These are phyloP conservation scores for Lycopodina hypogea DNA, from an alignment of 37 sponge, comb jelly and placozoan species.

Conservation along the genomic window DNA sequence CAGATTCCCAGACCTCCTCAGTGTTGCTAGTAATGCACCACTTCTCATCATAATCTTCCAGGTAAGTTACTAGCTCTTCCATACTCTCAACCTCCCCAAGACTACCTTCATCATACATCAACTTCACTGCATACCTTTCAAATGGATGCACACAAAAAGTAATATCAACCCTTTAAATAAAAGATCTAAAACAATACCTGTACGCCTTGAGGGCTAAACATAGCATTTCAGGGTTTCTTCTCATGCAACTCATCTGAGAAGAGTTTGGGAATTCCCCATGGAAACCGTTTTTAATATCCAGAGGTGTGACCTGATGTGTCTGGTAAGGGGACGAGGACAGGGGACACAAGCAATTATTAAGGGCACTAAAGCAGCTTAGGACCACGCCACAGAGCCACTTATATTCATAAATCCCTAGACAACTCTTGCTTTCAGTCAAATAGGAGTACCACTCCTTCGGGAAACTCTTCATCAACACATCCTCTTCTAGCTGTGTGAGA, in stretches of 20 bases:
- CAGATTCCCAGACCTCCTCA: slow-evolving; percentile 48
- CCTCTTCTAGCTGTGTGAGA: slow-evolving; percentile 1
- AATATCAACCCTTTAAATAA: not conserved
- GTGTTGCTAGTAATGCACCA: slow-evolving; percentile 66
- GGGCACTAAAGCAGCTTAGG: slow-evolving; percentile 30
- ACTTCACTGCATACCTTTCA: slow-evolving; percentile 83
- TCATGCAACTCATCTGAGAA: slow-evolving; percentile 46
- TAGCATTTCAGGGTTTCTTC: slow-evolving; percentile 19
- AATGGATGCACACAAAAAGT: not conserved
- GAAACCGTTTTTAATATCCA: slow-evolving; percentile 47
- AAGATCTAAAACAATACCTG: slow-evolving; percentile 36
- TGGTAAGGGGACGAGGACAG: not conserved
- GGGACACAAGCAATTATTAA: slow-evolving; percentile 24
- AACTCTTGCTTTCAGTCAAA: not conserved
- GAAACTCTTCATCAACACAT: slow-evolving; percentile 23
- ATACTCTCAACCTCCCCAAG: slow-evolving; percentile 60
- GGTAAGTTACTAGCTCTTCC: slow-evolving; percentile 50
- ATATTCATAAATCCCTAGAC: not conserved
- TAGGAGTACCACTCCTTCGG: slow-evolving; percentile 40
- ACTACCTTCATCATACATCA: slow-evolving; percentile 71
- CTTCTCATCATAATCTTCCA: slow-evolving; percentile 51
- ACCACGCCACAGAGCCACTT: slow-evolving; percentile 19
- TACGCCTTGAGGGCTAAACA: slow-evolving; percentile 60
- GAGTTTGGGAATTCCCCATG: slow-evolving; percentile 59
- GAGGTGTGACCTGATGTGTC: slow-evolving; percentile 12